A percentile compares a stretch with the other conserved stretches of the same genome.
phyloP scores from a whole-genome alignment of 2,797 vertebrate species.

The Coilia nasus region DNA sequence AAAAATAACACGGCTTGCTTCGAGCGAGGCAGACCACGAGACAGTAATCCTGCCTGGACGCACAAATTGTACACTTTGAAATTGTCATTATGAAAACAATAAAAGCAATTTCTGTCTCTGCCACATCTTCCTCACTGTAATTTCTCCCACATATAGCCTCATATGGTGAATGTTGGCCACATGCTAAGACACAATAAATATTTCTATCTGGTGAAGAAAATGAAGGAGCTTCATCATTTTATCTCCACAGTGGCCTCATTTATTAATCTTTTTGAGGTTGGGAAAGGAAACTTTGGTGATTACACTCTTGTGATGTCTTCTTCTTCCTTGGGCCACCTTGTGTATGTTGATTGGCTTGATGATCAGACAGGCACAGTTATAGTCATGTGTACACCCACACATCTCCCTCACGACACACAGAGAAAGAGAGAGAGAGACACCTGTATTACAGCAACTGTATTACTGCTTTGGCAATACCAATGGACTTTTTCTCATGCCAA shows the following conservation, averaged over 20 bases:
- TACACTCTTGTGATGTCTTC: neutral
- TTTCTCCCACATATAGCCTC: neutral
- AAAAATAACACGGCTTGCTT: conserved; percentile 13
- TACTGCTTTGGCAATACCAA: too few relatives aligned
- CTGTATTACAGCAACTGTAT: too few relatives aligned
- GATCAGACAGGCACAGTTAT: neutral
- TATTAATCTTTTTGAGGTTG: conserved; percentile 9
- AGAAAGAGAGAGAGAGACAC: neutral
- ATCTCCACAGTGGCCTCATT: neutral
- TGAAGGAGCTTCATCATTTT: neutral
- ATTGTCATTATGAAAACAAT: neutral
- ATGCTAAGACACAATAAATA: neutral
- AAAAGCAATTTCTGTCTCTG: neutral
- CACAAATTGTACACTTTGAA: neutral
- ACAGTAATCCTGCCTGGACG: neutral
- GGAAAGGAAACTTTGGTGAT: neutral
- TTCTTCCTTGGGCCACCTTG: neutral
- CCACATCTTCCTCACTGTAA: neutral
- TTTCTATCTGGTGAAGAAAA: neutral
- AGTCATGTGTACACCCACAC: neutral
- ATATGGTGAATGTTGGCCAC: neutral
- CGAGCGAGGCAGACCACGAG: neutral
- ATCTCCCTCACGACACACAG: neutral
- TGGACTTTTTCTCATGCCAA: too few relatives aligned
- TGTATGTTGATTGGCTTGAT: neutral